Evolutionary conservation across 2,888 invertebrate genomes (phyloP).

Genomic region (Strigamia crassipes): DNA sequence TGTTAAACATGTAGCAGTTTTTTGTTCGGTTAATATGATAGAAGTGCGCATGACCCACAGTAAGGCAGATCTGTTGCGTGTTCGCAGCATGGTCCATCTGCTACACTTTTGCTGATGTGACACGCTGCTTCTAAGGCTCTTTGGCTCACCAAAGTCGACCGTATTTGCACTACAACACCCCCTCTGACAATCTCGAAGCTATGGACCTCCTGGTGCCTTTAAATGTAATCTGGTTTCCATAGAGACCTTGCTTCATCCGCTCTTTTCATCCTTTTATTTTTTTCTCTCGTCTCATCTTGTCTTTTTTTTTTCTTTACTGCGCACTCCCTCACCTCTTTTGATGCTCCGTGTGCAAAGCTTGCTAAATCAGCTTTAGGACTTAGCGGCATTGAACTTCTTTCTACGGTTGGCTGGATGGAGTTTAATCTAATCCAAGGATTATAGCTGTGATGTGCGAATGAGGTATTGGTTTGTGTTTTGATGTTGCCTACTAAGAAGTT

Average conservation of each 20-base stretch:
- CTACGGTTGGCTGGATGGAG: slow-evolving; percentile 39
- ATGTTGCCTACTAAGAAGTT: not conserved
- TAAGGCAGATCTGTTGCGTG: slow-evolving; percentile 12
- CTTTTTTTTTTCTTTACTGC: not conserved
- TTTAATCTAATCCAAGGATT: slow-evolving; percentile 39
- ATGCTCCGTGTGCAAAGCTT: slow-evolving; percentile 37
- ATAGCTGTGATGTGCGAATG: slow-evolving; percentile 30
- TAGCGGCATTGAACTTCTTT: slow-evolving; percentile 40
- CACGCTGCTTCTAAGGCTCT: slow-evolving; percentile 37
- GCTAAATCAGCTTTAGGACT: slow-evolving; percentile 40
- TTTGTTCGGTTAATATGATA: not conserved
- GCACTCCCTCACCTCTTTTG: not conserved
- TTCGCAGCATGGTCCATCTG: slow-evolving; percentile 38
- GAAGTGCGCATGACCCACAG: not conserved
- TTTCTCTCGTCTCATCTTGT: not conserved
- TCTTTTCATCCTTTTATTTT: not conserved
- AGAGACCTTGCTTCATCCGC: slow-evolving; percentile 36
- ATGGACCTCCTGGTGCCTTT: slow-evolving; percentile 42
- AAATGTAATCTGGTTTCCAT: slow-evolving; percentile 40
- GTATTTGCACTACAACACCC: slow-evolving; percentile 36
- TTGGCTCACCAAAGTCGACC: slow-evolving; percentile 42
- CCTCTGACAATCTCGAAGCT: slow-evolving; percentile 35
- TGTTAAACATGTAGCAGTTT: not conserved
- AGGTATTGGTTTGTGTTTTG: slow-evolving; percentile 38
- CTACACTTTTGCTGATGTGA: slow-evolving; percentile 42